Conservation (phyloP, 2,113 vertebrate species). For the Phaethon lepturus region DNA sequence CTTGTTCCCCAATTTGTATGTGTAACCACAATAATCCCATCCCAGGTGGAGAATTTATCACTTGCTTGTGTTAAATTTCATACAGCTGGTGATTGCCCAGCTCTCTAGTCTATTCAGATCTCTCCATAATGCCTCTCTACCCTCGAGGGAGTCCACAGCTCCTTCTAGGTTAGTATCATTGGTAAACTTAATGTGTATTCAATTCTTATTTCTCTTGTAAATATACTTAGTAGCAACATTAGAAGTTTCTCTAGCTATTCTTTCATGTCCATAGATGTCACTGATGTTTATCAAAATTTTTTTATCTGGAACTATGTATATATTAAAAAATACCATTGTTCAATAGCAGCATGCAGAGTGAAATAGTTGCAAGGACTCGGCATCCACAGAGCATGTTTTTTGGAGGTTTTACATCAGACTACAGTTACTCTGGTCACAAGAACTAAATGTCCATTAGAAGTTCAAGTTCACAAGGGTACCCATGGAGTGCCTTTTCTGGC, state of each 20-base stretch:
- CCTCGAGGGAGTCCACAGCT: neutral
- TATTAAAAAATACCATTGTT: neutral
- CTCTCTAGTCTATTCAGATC: neutral
- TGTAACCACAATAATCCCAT: neutral
- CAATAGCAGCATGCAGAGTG: neutral
- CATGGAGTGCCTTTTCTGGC: neutral
- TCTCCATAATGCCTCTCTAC: neutral
- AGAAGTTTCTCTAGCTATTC: neutral
- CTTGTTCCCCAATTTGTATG: neutral
- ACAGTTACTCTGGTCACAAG: neutral
- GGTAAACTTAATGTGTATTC: neutral
- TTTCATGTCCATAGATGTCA: neutral
- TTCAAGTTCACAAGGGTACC: neutral
- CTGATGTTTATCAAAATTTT: neutral
- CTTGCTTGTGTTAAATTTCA: neutral
- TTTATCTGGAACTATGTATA: neutral
- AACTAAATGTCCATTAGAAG: neutral
- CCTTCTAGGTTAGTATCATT: neutral
- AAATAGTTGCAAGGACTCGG: neutral
- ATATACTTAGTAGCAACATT: neutral
- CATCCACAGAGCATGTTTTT: neutral
- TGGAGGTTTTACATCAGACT: neutral
- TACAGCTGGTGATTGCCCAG: neutral
- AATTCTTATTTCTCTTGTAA: neutral
- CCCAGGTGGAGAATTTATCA: neutral